Conservation (phyloP, 2,113 vertebrate species). For the Murina feae region DNA sequence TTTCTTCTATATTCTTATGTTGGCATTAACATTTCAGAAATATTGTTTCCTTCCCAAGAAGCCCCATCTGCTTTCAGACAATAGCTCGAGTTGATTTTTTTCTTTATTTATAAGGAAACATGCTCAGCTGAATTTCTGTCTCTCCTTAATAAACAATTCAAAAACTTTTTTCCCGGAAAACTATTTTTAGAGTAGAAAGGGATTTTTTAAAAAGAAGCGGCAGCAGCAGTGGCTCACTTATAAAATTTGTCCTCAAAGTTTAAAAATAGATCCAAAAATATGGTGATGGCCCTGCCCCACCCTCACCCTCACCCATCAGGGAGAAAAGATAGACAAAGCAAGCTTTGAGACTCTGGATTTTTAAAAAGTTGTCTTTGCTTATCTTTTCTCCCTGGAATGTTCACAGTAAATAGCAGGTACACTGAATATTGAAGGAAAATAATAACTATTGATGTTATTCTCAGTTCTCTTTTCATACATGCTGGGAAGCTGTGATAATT, state of each 20-base stretch:
- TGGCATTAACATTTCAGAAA: conserved; percentile 10
- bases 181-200: conserved; percentile 64
- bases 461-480: neutral
- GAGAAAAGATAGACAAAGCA: neutral
- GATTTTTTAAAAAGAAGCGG: neutral
- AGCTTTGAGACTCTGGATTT: conserved; percentile 13
- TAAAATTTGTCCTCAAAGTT: conserved; percentile 53
- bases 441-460: neutral
- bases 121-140: conserved; percentile 53
- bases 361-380: conserved; percentile 25
- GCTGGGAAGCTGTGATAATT: conserved; percentile 24
- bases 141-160: conserved; percentile 65
- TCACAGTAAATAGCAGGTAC: conserved; percentile 52
- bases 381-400: conserved; percentile 4
- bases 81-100: conserved; percentile 19
- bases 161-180: conserved; percentile 65
- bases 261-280: conserved; percentile 64
- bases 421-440: neutral
- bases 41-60: conserved; percentile 44
- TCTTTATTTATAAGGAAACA: conserved; percentile 49
- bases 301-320: neutral
- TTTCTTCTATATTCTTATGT: conserved; percentile 17
- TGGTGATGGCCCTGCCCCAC: neutral
- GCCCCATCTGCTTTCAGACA: conserved; percentile 44
- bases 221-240: conserved; percentile 60